Evolutionary conservation across 2,888 invertebrate genomes (phyloP).

Genomic region (Lordiphosa andalusiaca): DNA sequence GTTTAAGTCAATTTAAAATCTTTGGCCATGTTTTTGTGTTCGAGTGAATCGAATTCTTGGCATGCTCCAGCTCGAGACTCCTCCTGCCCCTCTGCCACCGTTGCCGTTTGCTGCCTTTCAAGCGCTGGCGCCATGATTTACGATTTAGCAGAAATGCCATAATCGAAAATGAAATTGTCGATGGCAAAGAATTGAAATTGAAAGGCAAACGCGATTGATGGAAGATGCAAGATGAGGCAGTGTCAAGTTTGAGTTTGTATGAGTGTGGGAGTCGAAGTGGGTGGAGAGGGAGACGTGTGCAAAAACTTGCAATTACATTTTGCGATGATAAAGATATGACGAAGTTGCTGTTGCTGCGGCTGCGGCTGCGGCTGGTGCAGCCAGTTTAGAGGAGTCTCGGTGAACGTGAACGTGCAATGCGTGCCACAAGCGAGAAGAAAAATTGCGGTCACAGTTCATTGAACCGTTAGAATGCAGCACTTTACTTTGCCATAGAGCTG

Average conservation of each 20-base stretch:
- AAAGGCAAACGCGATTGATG: conserved; percentile 2
- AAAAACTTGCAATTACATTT: conserved; percentile 44
- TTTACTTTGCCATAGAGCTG: conserved; percentile 25
- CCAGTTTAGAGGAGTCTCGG: conserved; percentile 8
- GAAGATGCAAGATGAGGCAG: conserved; percentile 7
- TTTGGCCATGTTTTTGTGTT: conserved; percentile 26
- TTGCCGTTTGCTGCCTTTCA: neutral
- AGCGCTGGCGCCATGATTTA: conserved; percentile 27
- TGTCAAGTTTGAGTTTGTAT: conserved; percentile 12
- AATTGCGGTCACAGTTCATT: conserved; percentile 67
- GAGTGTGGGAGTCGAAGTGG: conserved; percentile 2
- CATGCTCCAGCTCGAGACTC: conserved; percentile 15
- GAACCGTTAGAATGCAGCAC: conserved; percentile 57
- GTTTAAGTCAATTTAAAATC: conserved; percentile 33
- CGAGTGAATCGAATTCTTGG: conserved; percentile 32
- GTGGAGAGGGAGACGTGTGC: conserved; percentile 5
- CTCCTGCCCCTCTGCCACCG: neutral
- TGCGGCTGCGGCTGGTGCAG: too few relatives aligned
- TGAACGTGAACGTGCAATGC: conserved; percentile 23
- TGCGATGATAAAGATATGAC: conserved; percentile 40
- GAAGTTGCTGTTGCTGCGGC: conserved; percentile 1
- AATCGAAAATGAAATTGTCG: conserved; percentile 19
- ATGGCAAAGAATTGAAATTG: conserved; percentile 9
- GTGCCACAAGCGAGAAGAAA: conserved; percentile 30
- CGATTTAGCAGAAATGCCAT: conserved; percentile 25